Base-by-base conservation (phyloP, 2,797 vertebrate species). In the Tachyglossus aculeatus region DNA sequence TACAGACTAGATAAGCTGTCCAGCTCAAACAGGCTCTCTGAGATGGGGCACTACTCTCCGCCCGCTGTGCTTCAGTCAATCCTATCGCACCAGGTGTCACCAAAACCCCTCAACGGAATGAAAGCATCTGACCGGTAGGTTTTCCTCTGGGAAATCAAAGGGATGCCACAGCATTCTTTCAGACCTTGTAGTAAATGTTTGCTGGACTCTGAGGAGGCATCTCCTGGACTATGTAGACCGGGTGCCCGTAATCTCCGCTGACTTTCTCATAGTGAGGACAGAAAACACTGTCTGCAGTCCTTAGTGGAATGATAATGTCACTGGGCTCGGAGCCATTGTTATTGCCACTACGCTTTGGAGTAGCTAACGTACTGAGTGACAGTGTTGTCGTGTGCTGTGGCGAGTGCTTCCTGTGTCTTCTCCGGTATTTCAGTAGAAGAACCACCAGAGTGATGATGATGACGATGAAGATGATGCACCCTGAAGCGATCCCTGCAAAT, bases 101-200 rank as follows among this genome's bases (percentile, higher is more conserved):
- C 81, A 81, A 84, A 90, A 88, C 83, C 85, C 86, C 84, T 71
- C 87, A 83, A 85, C 80, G 86, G 90, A n/a, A n/a, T n/a, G n/a
- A 92, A 86, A 92, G 88, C 92, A 89, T 90, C 82, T 76, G 87
- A 91, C 87, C 89, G 90, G 92, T 82, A 85, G 83, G 84, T 88
- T 84, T n/a, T 91, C 90, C 90, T 88, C 80, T 77, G 82, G 69
- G 2, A 44, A 90, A 84, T 89, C 87, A 74, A 86, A 84, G 83
- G 90, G 61, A n/a, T 81, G 86, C 84, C 81, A 86, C 63, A 73
- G 69, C 74, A 71, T 69, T 78, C 84, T 52, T 85, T 99, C 96
- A 99, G 92, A 99, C 97, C 88, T 99, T 99, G 93, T 99, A 99
- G 84, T 99, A 99, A 92, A 99, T 98, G 94, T 99, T 99, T 83